Conservation (phyloP, 2,113 vertebrate genomes). For the Sapayoa aenigma region DNA sequence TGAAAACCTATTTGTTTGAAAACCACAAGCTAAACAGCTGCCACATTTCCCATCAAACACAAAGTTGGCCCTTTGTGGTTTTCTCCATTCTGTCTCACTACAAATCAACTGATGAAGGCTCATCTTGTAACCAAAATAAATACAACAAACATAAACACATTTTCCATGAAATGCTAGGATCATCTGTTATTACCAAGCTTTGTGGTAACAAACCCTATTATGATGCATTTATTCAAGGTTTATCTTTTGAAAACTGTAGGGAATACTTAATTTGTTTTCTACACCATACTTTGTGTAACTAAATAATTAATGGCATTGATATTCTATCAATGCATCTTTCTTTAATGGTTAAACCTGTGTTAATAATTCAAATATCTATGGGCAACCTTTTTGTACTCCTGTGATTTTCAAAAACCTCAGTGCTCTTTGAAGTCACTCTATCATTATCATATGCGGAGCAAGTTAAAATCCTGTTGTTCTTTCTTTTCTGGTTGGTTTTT, state of each 20-base stretch:
- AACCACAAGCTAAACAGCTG: not conserved
- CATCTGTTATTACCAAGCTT: constrained; percentile 50
- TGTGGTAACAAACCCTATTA: constrained; percentile 55
- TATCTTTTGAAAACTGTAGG: not conserved
- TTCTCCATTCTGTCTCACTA: not conserved
- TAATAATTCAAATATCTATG: constrained; percentile 93
- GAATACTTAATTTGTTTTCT: constrained; percentile 70
- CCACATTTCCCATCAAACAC: not conserved
- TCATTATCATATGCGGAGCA: constrained; percentile 24
- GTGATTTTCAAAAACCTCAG: constrained; percentile 73
- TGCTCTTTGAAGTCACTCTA: constrained; percentile 70
- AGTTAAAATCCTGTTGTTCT: constrained; percentile 75
- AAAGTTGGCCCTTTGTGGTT: not conserved
- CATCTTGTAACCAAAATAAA: not conserved
- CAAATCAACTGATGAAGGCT: not conserved
- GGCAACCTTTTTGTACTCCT: constrained; percentile 74
- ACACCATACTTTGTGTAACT: constrained; percentile 79
- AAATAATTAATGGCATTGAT: constrained; percentile 92
- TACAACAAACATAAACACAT: not conserved
- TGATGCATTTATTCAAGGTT: constrained; percentile 60
- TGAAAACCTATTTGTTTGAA: constrained; percentile 1
- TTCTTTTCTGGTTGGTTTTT: not conserved
- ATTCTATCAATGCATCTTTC: constrained; percentile 89
- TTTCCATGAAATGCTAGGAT: not conserved
- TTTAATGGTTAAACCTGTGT: constrained; percentile 87